Evolutionary conservation across 2,113 vertebrate species (phyloP).

Genomic region (Astatotilapia flaviijosephi): DNA sequence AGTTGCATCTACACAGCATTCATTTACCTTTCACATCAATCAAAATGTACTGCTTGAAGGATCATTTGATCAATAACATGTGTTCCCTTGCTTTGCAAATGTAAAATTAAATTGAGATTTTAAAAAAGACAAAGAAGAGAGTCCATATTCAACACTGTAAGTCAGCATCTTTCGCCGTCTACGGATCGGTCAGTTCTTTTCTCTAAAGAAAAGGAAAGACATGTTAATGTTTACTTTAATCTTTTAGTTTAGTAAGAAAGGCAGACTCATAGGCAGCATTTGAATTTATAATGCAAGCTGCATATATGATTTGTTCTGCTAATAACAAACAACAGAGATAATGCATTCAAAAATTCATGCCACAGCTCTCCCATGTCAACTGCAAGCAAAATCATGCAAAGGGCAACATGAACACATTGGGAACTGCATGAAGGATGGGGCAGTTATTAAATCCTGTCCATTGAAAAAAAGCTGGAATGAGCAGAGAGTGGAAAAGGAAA

Average conservation of each 20-base stretch:
- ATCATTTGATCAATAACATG: neutral
- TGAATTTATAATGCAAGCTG: neutral
- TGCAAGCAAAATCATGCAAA: slow-evolving; percentile 45
- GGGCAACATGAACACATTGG: neutral
- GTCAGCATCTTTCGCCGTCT: slow-evolving; percentile 58
- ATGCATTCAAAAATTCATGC: slow-evolving; percentile 11
- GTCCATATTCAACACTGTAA: neutral
- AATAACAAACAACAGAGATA: neutral
- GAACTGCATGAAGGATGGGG: neutral
- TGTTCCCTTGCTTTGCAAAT: slow-evolving; percentile 34
- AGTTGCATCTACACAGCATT: neutral
- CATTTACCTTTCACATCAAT: neutral
- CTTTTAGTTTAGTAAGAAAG: neutral
- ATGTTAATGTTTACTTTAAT: neutral
- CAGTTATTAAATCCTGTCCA: neutral
- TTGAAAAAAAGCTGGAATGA: neutral
- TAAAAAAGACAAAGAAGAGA: neutral
- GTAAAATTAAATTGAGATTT: slow-evolving; percentile 10
- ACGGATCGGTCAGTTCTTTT: slow-evolving; percentile 39
- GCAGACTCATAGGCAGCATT: neutral
- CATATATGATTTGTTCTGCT: neutral
- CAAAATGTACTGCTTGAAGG: neutral
- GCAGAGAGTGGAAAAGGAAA: neutral
- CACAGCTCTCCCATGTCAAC: neutral
- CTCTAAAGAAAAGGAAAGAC: slow-evolving; percentile 24